These are phyloP conservation scores for Psilopogon haemacephalus DNA, from an alignment of 2,113 vertebrate species.

Conservation along the genomic window DNA sequence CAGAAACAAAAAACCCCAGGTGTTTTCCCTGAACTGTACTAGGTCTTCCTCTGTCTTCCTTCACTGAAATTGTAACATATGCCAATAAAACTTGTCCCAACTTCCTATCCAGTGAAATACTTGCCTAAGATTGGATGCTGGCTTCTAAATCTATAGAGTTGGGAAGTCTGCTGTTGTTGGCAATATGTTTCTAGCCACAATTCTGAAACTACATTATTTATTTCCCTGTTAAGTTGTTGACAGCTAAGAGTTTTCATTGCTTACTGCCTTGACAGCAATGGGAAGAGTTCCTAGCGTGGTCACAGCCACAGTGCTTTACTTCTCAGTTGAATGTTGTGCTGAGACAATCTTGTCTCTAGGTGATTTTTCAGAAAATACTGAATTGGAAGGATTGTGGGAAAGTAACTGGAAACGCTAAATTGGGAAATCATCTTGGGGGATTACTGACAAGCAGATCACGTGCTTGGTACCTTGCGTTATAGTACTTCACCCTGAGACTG, in stretches of 20 bases:
- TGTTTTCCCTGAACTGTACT: not conserved
- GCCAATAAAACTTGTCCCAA: not conserved
- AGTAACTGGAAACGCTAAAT: not conserved
- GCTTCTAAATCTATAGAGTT: not conserved
- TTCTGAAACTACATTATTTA: not conserved
- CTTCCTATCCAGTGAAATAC: not conserved
- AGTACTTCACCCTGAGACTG: not conserved
- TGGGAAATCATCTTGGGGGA: not conserved
- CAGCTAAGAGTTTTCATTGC: not conserved
- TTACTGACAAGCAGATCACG: not conserved
- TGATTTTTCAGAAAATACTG: not conserved
- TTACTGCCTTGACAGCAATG: not conserved
- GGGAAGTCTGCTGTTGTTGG: not conserved
- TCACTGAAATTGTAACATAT: not conserved
- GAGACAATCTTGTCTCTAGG: not conserved
- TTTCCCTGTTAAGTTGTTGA: not conserved
- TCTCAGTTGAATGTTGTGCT: not conserved
- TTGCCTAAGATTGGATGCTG: not conserved
- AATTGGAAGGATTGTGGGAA: not conserved
- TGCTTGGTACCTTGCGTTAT: not conserved
- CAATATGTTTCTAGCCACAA: accelerated
- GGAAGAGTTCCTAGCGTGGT: not conserved
- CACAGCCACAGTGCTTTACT: not conserved
- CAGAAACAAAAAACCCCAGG: accelerated
- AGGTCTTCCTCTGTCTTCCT: not conserved